A percentile compares a stretch with the other conserved stretches of the same genome.
Conservation (phyloP, 2,888 invertebrate species). For the Dugesia japonica region DNA sequence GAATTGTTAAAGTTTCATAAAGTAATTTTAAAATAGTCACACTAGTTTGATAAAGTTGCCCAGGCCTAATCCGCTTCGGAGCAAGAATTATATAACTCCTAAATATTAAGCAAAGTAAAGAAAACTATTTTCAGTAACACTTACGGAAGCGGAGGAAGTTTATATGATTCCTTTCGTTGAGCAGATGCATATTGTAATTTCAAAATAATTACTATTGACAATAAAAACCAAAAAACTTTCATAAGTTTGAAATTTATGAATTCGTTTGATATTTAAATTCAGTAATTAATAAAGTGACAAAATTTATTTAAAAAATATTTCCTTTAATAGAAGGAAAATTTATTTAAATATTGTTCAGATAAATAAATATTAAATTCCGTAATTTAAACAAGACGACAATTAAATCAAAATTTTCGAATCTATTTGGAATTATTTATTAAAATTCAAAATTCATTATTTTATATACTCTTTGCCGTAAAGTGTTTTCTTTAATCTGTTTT, state of each 20-base stretch:
- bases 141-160: neutral
- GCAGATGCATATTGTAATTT: neutral
- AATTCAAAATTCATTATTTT: too few species aligned
- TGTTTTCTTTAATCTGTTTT: too few species aligned
- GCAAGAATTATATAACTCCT: slow-evolving; percentile 82
- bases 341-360: neutral
- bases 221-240: too few species aligned
- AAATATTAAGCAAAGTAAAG: slow-evolving; percentile 38
- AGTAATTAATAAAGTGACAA: too few species aligned
- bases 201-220: neutral
- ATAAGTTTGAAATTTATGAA: too few species aligned
- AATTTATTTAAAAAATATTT: neutral
- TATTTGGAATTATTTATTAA: too few species aligned
- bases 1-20: slow-evolving; percentile 63
- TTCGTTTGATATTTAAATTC: too few species aligned
- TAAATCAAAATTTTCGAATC: too few species aligned
- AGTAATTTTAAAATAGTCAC: slow-evolving; percentile 64
- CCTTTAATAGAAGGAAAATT: neutral
- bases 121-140: neutral
- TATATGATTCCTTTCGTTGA: neutral
- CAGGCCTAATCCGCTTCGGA: slow-evolving; percentile 73
- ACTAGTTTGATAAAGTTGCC: slow-evolving; percentile 70
- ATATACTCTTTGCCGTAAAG: too few species aligned
- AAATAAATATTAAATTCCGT: neutral
- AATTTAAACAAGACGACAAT: neutral